phyloP scores from a whole-genome alignment of 2,888 invertebrate species.

The Chouioia cunea region DNA sequence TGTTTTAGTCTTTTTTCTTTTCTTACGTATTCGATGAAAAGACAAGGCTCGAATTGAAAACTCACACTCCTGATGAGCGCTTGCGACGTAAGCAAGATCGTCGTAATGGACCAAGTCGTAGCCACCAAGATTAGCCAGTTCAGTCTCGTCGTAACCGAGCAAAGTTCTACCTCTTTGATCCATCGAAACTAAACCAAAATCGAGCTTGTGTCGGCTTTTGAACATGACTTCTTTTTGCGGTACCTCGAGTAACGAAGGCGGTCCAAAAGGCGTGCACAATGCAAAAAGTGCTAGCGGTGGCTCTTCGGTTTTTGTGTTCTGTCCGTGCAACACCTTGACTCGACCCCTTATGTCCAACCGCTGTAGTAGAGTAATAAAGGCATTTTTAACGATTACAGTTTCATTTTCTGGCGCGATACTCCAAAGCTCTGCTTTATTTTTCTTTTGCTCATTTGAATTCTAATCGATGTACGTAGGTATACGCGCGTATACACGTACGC shows the following conservation, averaged over 20 bases:
- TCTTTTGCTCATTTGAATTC: conserved; percentile 37
- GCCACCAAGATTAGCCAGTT: conserved; percentile 92
- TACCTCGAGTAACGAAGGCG: conserved; percentile 95
- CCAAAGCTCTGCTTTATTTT: not conserved
- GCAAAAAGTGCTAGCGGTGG: conserved; percentile 96
- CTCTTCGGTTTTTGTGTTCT: conserved; percentile 94
- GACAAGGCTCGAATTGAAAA: not conserved
- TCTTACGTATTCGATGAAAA: too few species aligned
- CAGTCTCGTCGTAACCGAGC: conserved; percentile 93
- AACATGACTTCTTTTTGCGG: conserved; percentile 99
- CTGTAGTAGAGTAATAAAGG: conserved; percentile 70
- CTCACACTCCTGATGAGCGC: conserved; percentile 98
- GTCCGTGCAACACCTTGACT: conserved; percentile 95
- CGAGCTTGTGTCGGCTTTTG: conserved; percentile 99
- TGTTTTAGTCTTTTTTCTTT: too few species aligned
- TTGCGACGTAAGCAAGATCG: conserved; percentile 96
- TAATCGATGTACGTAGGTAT: conserved; percentile 18
- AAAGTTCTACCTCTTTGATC: conserved; percentile 97
- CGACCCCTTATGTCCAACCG: conserved; percentile 97
- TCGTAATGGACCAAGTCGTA: conserved; percentile 98
- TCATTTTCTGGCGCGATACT: conserved; percentile 60
- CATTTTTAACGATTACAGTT: conserved; percentile 68
- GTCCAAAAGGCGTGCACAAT: conserved; percentile 98
- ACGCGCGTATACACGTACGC: not conserved
- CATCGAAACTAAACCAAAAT: conserved; percentile 96